Conservation (phyloP, 2,113 vertebrate species). For the Guaruba guarouba region DNA sequence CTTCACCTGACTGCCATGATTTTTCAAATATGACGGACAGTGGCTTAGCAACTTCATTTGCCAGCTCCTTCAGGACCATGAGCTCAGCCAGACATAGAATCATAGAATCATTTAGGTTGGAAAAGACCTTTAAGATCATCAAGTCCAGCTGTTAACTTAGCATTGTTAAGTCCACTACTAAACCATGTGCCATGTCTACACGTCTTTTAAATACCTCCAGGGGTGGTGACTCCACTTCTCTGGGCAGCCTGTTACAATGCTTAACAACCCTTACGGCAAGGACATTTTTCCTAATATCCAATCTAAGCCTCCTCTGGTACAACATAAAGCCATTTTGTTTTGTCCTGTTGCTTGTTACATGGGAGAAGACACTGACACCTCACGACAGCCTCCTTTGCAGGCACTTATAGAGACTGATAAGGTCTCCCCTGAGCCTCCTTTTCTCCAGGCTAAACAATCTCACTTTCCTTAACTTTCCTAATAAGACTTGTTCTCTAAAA, state of each 20-base stretch:
- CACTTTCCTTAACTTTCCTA: not conserved
- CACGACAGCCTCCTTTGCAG: not conserved
- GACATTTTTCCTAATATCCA: not conserved
- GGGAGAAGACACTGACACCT: not conserved
- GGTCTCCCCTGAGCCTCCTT: not conserved
- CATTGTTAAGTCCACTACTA: not conserved
- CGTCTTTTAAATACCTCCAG: not conserved
- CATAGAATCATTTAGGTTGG: not conserved
- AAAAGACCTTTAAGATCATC: not conserved
- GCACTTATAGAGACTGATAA: not conserved
- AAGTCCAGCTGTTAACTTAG: not conserved
- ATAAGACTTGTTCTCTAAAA: not conserved
- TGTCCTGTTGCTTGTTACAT: not conserved
- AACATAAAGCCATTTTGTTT: not conserved
- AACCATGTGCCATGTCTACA: not conserved
- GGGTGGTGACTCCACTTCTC: not conserved
- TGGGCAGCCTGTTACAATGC: not conserved
- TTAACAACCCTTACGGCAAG: not conserved
- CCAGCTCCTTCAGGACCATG: no score
- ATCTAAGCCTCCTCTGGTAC: not conserved
- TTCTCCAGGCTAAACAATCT: not conserved
- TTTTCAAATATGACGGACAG: no score
- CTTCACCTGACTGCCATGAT: no score
- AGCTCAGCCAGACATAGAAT: no score
- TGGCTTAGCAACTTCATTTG: no score